Evolutionary conservation across 2,113 vertebrate genomes (phyloP).

Genomic region (Motacilla tschutschensis): DNA sequence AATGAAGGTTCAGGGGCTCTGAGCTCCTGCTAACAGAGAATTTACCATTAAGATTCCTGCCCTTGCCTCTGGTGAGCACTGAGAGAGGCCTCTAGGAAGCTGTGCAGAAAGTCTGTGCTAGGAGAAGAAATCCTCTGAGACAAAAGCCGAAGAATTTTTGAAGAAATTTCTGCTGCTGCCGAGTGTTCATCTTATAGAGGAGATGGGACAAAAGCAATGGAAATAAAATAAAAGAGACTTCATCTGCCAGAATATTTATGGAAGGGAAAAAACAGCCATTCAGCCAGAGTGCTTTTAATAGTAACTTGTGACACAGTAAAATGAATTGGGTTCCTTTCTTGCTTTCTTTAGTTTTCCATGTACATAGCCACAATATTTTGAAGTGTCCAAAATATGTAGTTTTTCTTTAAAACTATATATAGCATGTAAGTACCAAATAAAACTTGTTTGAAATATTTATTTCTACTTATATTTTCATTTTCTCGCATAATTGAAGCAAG

Average conservation of each 20-base stretch:
- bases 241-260: slow-evolving; percentile 1
- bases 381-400: slow-evolving; percentile 66
- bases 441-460: slow-evolving; percentile 67
- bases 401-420: slow-evolving; percentile 74
- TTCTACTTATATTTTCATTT: slow-evolving; percentile 42
- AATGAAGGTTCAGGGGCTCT: background rate
- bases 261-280: slow-evolving; percentile 41
- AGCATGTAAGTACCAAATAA: slow-evolving; percentile 79
- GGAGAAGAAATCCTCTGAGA: background rate
- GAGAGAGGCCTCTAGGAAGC: background rate
- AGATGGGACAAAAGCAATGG: slow-evolving; percentile 43
- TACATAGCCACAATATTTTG: slow-evolving; percentile 73
- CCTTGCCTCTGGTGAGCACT: background rate
- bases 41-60: background rate
- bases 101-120: slow-evolving; percentile 4
- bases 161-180: slow-evolving; percentile 22
- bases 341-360: slow-evolving; percentile 66
- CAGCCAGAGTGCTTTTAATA: slow-evolving; percentile 42
- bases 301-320: slow-evolving; percentile 52
- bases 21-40: background rate
- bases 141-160: background rate
- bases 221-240: slow-evolving; percentile 21
- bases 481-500: background rate
- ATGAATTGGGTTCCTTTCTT: slow-evolving; percentile 48
- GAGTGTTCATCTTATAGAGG: slow-evolving; percentile 63